A percentile compares a stretch with the other conserved stretches of the same genome.
Evolutionary conservation across 2,797 vertebrate species (phyloP).

Genomic region (Malurus splendens): DNA sequence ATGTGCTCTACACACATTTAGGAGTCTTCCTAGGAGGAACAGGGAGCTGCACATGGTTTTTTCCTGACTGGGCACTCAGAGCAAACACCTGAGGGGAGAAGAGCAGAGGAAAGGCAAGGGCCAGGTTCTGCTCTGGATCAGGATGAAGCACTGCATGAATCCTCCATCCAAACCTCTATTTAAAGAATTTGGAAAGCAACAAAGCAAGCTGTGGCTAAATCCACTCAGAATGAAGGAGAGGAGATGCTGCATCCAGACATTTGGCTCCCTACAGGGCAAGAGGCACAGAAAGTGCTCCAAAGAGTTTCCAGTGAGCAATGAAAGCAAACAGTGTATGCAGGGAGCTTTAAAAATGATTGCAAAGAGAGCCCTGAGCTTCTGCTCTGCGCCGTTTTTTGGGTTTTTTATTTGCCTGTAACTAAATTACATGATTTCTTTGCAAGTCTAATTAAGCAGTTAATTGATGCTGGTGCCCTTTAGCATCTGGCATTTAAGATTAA

Average conservation of each 20-base stretch:
- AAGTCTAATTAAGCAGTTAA: conserved; percentile 61
- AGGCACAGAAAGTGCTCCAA: not conserved
- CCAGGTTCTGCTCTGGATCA: not conserved
- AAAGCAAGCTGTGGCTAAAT: not conserved
- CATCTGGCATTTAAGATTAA: conserved; percentile 60
- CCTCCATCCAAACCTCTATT: not conserved
- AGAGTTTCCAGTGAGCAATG: not conserved
- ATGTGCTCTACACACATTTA: not conserved
- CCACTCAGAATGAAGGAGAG: not conserved
- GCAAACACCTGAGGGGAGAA: rapidly evolving
- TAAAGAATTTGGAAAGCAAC: not conserved
- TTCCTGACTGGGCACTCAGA: not conserved
- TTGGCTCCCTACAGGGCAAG: not conserved
- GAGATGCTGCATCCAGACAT: not conserved
- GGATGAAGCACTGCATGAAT: not conserved
- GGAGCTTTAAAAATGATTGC: conserved; percentile 23
- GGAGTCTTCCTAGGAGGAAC: not conserved
- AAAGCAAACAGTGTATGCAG: not conserved
- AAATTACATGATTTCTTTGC: conserved; percentile 51
- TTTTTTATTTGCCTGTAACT: conserved; percentile 15
- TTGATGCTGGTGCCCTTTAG: conserved; percentile 56
- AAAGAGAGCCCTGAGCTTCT: conserved; percentile 17
- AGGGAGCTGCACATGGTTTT: not conserved
- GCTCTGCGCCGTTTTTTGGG: not conserved
- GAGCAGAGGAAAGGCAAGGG: not conserved